Evolutionary conservation across 1,140 invertebrate genomes (phyloP), one percentile per base, ranked within the genome.

Genomic region (Coelopa frigida): DNA sequence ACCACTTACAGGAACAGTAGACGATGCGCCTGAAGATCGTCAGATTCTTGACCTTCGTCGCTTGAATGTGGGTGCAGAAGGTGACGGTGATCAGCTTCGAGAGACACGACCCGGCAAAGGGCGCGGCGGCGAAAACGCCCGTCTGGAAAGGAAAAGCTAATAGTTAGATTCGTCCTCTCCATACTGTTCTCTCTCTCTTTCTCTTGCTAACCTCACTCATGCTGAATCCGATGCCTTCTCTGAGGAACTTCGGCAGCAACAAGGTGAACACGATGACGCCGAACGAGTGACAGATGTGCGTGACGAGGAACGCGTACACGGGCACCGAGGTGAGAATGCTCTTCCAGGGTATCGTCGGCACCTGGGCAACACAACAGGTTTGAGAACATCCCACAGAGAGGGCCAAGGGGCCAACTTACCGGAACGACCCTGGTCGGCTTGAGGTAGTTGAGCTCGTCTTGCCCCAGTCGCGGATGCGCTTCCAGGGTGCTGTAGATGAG

Each of bases 241-340:
- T 52, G 48, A 66, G 54, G 29, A 63, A 63, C 17, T 62, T 45
- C 2, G 63, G 63, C 47, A 66, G 39, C 21, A 51, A 20, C 12
- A 58, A 26, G 0, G 49, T 42, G 1, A 66, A 18, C 2, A 66
- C 24, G 20, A 66, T 50, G 10, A 56, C 55, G 6, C 52, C 58
- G 42, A 56, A 66, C 31, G 46, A 63, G 22, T 66, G 62, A 6
- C 59, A 63, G 20, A 59, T 29, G 17, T 66, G 63, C 10, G 63
- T 66, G n/a, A 66, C 38, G 5, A 61, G 26, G 20, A 66, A 66
- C 1, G 59, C 57, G 10, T 54, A 53, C 0, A 53, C 51, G 1
- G 62, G 54, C 20, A 46, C 15, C 0, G 59, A 59, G 1, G 44
- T 56, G 3, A 66, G 18, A 23, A 66, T 26, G 1, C 36, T 36